These are phyloP conservation scores for Thera obeliscata DNA, from an alignment of 2,888 invertebrate genomes.

Conservation along the genomic window DNA sequence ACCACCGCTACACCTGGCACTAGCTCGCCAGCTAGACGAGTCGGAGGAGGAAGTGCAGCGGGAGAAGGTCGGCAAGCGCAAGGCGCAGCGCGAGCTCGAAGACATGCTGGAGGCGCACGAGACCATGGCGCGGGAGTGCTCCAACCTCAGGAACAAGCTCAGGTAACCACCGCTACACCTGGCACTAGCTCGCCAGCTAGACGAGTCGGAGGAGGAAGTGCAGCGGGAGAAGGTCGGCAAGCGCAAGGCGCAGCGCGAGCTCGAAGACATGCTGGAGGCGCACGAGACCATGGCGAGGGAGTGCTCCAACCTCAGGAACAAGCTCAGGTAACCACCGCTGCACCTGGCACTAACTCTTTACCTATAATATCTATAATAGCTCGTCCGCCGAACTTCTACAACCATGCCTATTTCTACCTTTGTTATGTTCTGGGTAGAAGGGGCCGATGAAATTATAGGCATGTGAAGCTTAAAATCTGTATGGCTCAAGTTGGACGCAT, in stretches of 20 bases:
- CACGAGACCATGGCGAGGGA: slow-evolving; percentile 95
- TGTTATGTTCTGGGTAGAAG: too few species aligned
- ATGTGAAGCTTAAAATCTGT: too few species aligned
- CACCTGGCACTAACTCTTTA: too few species aligned
- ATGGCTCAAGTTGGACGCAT: too few species aligned
- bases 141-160: slow-evolving; percentile 94
- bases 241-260: slow-evolving; percentile 97
- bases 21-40: slow-evolving; percentile 96
- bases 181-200: slow-evolving; percentile 90
- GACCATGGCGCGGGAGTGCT: slow-evolving; percentile 92
- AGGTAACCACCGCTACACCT: slow-evolving; percentile 81
- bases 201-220: slow-evolving; percentile 98
- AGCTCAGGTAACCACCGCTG: slow-evolving; percentile 91
- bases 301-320: slow-evolving; percentile 94
- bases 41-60: slow-evolving; percentile 98
- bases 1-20: neutral
- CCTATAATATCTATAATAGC: too few species aligned
- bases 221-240: slow-evolving; percentile 97
- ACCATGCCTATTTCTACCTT: too few species aligned
- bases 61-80: slow-evolving; percentile 97
- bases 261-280: slow-evolving; percentile 97
- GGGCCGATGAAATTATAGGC: too few species aligned
- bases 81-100: slow-evolving; percentile 98
- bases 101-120: slow-evolving; percentile 98
- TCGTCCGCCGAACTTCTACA: too few species aligned